These are phyloP conservation scores for Astyanax mexicanus DNA, from an alignment of 2,797 vertebrate genomes.

Conservation along the genomic window DNA sequence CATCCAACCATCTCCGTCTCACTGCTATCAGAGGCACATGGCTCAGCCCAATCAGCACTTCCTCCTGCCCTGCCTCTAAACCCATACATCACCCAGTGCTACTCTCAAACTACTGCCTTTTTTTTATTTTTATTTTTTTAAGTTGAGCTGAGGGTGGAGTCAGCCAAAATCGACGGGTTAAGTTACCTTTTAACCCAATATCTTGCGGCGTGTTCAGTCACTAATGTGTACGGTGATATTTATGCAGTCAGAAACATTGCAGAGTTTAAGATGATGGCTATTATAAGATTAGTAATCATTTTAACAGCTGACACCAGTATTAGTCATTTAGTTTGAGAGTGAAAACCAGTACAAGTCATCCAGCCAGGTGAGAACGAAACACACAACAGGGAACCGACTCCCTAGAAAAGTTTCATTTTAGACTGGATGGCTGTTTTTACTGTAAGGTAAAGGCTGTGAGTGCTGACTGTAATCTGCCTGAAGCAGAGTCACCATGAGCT, in stretches of 20 bases:
- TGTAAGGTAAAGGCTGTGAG: slow-evolving; percentile 20
- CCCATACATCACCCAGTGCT: too few species aligned
- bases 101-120: too few species aligned
- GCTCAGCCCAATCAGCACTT: too few species aligned
- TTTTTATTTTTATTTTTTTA: too few species aligned
- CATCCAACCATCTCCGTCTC: too few species aligned
- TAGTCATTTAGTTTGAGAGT: background rate
- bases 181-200: too few species aligned
- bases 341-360: background rate
- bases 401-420: slow-evolving; percentile 26
- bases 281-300: background rate
- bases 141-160: too few species aligned
- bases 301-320: background rate
- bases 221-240: background rate
- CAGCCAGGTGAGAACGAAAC: background rate
- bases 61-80: too few species aligned
- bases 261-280: background rate
- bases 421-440: slow-evolving; percentile 5
- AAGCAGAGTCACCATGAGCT: background rate
- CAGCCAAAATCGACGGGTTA: too few species aligned
- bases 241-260: background rate
- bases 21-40: too few species aligned
- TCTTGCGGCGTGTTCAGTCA: too few species aligned
- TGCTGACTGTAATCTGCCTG: slow-evolving; percentile 15
- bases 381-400: slow-evolving; percentile 8